phyloP scores from a whole-genome alignment of 2,888 invertebrate species.

The Corbicula japonica region DNA sequence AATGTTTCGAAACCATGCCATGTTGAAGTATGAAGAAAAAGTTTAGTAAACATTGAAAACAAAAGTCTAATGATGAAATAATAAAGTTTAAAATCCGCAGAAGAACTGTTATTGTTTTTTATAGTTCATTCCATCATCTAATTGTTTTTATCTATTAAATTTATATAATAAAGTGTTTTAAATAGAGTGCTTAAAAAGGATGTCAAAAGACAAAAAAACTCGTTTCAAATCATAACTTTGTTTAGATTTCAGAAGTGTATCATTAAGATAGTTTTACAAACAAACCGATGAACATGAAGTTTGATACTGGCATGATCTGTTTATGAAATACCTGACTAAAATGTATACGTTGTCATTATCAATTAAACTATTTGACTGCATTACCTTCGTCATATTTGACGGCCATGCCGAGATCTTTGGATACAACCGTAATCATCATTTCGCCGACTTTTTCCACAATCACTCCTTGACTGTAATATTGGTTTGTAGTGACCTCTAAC shows the following conservation, averaged over 20 bases:
- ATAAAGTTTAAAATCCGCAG: no score
- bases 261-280: background rate
- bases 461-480: slow-evolving; percentile 42
- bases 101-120: no score
- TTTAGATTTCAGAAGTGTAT: background rate
- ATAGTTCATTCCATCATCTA: no score
- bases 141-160: no score
- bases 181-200: slow-evolving; percentile 91
- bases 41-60: no score
- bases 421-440: slow-evolving; percentile 28
- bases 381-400: slow-evolving; percentile 94
- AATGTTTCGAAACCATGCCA: background rate
- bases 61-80: no score
- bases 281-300: background rate
- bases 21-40: background rate
- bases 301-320: background rate
- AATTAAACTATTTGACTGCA: background rate
- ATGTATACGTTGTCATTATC: background rate
- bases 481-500: slow-evolving; percentile 7
- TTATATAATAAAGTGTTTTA: background rate
- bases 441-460: slow-evolving; percentile 17
- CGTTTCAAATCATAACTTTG: slow-evolving; percentile 29
- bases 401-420: slow-evolving; percentile 89
- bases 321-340: background rate
- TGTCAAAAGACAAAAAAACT: slow-evolving; percentile 86